Base-by-base conservation (phyloP, 2,888 invertebrate genomes). In the Dicycla oo region DNA sequence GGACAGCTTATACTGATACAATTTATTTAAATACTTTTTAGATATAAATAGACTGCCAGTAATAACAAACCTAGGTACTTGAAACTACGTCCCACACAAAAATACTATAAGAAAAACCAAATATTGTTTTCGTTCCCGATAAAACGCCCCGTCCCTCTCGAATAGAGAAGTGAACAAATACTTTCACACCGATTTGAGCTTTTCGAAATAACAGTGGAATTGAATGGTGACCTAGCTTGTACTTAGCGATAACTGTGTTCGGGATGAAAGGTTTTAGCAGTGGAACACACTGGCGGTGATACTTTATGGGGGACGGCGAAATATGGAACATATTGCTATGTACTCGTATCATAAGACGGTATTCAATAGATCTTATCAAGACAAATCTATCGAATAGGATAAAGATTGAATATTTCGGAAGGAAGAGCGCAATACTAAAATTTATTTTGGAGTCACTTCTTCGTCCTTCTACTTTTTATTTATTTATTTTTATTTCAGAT, bases 181-280 rank as follows among this genome's bases (percentile, higher is more conserved):
- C 54, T 79, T 62, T 69, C 56, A 63, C 60, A 63, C 51, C 11
- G 57, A 60, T 72, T 71, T 69, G 64, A 72, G 81, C 75, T 67
- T 78, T 68, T 45, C 18, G 54, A 75, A 81, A 83, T 75, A 81
- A 81, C 71, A 75, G 18, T 60, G 45, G 71, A 75, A 81, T 82
- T 70, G 80, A 70, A 82, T 38, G 62, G 61, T 2, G 62, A 63
- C 62, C 54, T 66, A 63, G 53, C 65, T 75, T 68, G 64, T 65
- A 54, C 53, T 65, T 26, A 51, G 18, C 53, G 40, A 70, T 61
- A 49, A 65, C 67, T 76, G 13, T 15, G 34, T 57, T 40, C 11
- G 10, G 30, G 13, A 47, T 8, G 30, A 56, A 60, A 56, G 49
- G n/a, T 80, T 53, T 66, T 43, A 47, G 40, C 15, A 11, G 15